Evolutionary conservation across 23 tunicate species (phyloP), one percentile per base, ranked within the genome.

Genomic region (Trididemnum miniatum): DNA sequence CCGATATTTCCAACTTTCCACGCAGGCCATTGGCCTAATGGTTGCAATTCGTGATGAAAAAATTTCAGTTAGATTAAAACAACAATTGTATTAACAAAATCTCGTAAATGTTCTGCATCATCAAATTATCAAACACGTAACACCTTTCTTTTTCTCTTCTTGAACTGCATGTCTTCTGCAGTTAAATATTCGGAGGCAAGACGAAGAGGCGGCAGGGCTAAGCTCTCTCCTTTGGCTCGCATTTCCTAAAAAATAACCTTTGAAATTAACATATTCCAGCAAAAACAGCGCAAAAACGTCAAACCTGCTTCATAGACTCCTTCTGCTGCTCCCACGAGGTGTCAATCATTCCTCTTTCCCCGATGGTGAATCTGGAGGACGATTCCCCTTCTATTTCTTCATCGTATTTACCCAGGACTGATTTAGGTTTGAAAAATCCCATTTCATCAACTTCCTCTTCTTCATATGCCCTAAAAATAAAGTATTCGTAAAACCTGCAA

Each of bases 301-400:
- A 12, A 5, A 86, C 93, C 74, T 88, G 88, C 59, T 88, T 88
- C 99, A 96, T 87, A n/a, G 62, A 60, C 38, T 87, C 90, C 59
- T 88, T 84, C 85, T 91, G 96, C 67, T 91, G 89, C 57, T 87
- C 92, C 97, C 99, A 92, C 25, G 96, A 84, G 28, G 94, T 84
- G 51, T 84, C 89, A 18, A 96, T 84, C 18, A 31, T 36, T 22
- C 99, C 99, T 33, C 80, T 39, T 12, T 63, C 75, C 23, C 99
- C 99, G 67, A 96, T 96, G 49, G 76, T 96, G 51, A 96, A 96
- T 59, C 80, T 79, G 7, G 67, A 72, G 30, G 27, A 65, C 39
- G 67, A 51, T 25, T 89, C 93, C 31, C 99, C 99, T 30, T 87
- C 99, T 34, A 96, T 91, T 37, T 92, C 96, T 59, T 96, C 99